Base-by-base conservation (phyloP, 2,888 invertebrate genomes). In the Plagiodera versicolora region DNA sequence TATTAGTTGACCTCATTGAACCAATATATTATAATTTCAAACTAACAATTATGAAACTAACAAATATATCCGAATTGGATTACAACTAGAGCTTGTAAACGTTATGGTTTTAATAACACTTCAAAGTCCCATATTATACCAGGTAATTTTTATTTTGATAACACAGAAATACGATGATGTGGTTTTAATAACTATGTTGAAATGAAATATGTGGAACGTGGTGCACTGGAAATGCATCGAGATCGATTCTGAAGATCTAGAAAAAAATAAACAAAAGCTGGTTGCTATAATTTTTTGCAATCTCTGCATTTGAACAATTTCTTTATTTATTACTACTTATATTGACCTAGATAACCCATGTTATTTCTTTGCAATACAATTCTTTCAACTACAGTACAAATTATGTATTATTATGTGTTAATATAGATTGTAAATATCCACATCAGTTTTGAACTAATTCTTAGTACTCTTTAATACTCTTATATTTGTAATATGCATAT, bases 121-220 rank as follows among this genome's bases (percentile, higher is more conserved):
- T n/a, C 28, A 20, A 16, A 20, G 16, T 16, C 19, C 14, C n/a
- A 6, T 16, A 53, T 53, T 53, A 53, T 30, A 44, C 24, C 28
- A 28, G 24, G 44, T 53, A 53, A 53, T 44, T 53, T 53, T 44
- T 53, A 19, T 53, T 53, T 53, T 53, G 44, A 44, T 45, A 53
- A 3, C 17, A 17, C 24, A 44, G 16, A 39, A 18, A 11, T 44
- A 8, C 44, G 44, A 24, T 24, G 20, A 53, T 45, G 16, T n/a
- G 10, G 35, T 45, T 17, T 11, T 44, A 44, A 53, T 53, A 16
- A 53, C 20, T 24, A 24, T 44, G 44, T n/a, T 39, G 16, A 24
- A 44, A 28, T 39, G 24, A 44, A 53, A 44, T 53, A 53, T 20
- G 44, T 53, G 52, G 35, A 39, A 52, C 52, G n/a, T 39, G 28